A percentile compares a stretch with the other conserved stretches of the same genome.
Evolutionary conservation across 2,113 vertebrate species (phyloP).

Genomic region (sheep (Ovis aries)): DNA sequence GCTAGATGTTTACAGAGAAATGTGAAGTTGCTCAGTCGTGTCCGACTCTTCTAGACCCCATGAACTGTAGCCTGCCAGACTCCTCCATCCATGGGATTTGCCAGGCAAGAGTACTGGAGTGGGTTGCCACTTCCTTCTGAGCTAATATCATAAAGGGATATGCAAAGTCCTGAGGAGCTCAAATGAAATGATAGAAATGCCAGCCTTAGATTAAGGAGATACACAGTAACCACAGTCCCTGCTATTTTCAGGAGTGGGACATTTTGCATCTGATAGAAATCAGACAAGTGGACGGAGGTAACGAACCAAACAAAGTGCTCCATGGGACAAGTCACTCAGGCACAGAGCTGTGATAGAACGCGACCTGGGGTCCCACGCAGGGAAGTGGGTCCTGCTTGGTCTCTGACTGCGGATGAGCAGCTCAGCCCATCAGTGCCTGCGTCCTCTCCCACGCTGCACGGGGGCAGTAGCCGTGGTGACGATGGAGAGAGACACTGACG

Average conservation of each 20-base stretch:
- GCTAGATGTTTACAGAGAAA: not conserved
- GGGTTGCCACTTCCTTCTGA: not conserved
- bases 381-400: not conserved
- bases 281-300: not conserved
- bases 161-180: not conserved
- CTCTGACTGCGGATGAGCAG: not conserved
- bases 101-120: not conserved
- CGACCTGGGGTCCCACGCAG: too few species aligned
- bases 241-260: not conserved
- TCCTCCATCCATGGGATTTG: not conserved
- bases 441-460: not conserved
- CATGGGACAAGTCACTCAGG: not conserved
- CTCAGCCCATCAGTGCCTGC: not conserved
- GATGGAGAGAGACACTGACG: not conserved
- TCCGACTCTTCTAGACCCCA: fast-evolving
- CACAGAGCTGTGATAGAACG: not conserved
- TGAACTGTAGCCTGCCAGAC: not conserved
- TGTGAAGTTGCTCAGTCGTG: not conserved
- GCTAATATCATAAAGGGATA: not conserved
- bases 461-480: not conserved
- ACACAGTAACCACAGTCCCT: not conserved
- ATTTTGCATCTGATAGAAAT: not conserved
- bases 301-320: not conserved
- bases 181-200: not conserved
- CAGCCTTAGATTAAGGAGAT: not conserved